A percentile compares a stretch with the other conserved stretches of the same genome.
Conservation (phyloP, 2,888 invertebrate species). For the Thelaira solivaga region DNA sequence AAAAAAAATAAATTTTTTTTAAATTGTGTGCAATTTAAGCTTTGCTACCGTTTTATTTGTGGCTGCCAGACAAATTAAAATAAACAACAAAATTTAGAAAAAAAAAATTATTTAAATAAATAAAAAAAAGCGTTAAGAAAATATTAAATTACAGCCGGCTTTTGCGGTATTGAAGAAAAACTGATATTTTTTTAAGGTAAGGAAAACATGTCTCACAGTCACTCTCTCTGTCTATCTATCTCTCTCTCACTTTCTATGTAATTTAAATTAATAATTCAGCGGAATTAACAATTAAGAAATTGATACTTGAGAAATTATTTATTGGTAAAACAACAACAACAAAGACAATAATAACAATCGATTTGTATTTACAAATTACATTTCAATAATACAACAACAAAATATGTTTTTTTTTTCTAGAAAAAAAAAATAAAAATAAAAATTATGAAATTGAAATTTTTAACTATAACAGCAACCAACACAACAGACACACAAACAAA, state of each 20-base stretch:
- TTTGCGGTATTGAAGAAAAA: slow-evolving; percentile 50
- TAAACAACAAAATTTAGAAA: background rate
- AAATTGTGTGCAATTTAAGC: slow-evolving; percentile 30
- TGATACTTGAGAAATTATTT: slow-evolving; percentile 23
- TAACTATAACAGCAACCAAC: background rate
- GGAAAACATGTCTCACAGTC: no score
- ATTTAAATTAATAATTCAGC: slow-evolving; percentile 24
- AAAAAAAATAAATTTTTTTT: slow-evolving; percentile 24
- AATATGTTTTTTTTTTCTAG: no score
- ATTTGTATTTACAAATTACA: slow-evolving; percentile 2
- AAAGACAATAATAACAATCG: no score
- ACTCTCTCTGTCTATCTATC: no score
- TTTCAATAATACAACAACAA: no score
- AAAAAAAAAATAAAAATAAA: background rate
- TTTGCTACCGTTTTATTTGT: slow-evolving; percentile 34
- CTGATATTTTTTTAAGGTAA: slow-evolving; percentile 43
- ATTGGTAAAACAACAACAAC: background rate
- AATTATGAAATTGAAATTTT: slow-evolving; percentile 27
- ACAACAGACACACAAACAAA: no score
- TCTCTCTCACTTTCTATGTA: no score
- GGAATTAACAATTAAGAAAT: slow-evolving; percentile 15
- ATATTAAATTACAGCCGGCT: slow-evolving; percentile 61
- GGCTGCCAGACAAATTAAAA: background rate
- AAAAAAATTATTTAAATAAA: background rate
- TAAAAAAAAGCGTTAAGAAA: slow-evolving; percentile 48